phyloP scores from a whole-genome alignment of 2,113 vertebrate genomes.

The Macrotus californicus region DNA sequence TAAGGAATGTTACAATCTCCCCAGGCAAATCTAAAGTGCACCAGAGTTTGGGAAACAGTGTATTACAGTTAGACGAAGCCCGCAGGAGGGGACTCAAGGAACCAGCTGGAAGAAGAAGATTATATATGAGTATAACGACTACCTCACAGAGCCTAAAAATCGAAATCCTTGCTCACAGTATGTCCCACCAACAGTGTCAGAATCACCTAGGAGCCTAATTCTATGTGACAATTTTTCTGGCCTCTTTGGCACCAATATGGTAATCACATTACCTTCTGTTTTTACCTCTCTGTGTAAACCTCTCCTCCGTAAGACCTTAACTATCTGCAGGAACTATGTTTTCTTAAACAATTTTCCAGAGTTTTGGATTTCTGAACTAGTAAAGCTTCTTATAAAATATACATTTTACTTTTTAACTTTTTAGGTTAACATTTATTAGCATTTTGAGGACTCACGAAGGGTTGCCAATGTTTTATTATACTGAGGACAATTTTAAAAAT shows the following conservation, averaged over 20 bases:
- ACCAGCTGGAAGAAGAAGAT: neutral
- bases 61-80: neutral
- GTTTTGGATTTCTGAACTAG: conserved; percentile 1
- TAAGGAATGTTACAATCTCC: neutral
- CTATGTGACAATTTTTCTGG: neutral
- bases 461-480: conserved; percentile 1
- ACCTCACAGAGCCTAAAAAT: neutral
- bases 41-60: neutral
- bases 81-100: neutral
- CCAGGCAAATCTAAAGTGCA: neutral
- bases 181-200: neutral
- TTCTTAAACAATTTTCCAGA: conserved; percentile 16
- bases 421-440: neutral
- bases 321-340: neutral
- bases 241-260: neutral
- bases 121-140: neutral
- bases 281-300: neutral
- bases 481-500: neutral
- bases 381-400: neutral
- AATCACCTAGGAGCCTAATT: neutral
- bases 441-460: neutral
- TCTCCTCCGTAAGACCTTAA: neutral
- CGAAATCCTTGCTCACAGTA: neutral
- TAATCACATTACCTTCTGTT: neutral
- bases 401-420: neutral